Percentiles rank a stretch among this genome's conserved stretches.
Evolutionary conservation across 1,140 invertebrate species (phyloP).

Genomic region (Chymomyza costata): DNA sequence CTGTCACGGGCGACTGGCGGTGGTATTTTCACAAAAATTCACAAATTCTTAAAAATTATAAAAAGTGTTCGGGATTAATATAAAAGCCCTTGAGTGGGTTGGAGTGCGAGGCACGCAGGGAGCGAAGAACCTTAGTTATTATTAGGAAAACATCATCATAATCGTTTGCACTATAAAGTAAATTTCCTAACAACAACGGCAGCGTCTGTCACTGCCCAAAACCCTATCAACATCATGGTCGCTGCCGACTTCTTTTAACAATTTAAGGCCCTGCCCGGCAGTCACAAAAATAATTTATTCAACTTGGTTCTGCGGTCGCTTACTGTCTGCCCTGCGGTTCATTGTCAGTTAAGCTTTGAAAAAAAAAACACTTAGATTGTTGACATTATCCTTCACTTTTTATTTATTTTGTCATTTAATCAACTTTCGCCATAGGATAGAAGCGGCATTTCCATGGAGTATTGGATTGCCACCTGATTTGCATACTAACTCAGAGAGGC

Average conservation of each 20-base stretch:
- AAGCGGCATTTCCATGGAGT: constrained; percentile 16
- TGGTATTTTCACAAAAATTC: too few relatives aligned
- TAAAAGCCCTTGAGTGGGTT: too few relatives aligned
- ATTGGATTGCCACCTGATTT: constrained; percentile 38
- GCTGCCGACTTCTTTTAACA: too few relatives aligned
- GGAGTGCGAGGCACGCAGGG: too few relatives aligned
- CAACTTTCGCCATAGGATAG: constrained; percentile 50
- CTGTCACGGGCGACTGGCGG: too few relatives aligned
- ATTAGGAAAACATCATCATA: constrained; percentile 58
- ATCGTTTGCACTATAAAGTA: constrained; percentile 72
- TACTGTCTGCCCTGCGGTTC: constrained; percentile 63
- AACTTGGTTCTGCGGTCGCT: constrained; percentile 53
- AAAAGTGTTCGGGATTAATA: too few relatives aligned
- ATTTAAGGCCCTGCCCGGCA: constrained; percentile 24
- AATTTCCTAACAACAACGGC: constrained; percentile 47
- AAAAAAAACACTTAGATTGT: constrained; percentile 74
- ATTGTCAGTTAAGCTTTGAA: constrained; percentile 73
- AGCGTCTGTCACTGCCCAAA: neutral
- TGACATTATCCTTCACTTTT: constrained; percentile 74
- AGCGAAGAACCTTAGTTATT: too few relatives aligned
- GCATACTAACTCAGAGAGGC: constrained; percentile 43
- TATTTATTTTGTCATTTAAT: constrained; percentile 74
- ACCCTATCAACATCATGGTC: neutral
- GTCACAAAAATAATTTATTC: constrained; percentile 69
- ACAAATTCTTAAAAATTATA: too few relatives aligned